A percentile compares a stretch with the other conserved stretches of the same genome.
Evolutionary conservation across 2,113 vertebrate species (phyloP).

Genomic region (Cyanoliseus patagonus): DNA sequence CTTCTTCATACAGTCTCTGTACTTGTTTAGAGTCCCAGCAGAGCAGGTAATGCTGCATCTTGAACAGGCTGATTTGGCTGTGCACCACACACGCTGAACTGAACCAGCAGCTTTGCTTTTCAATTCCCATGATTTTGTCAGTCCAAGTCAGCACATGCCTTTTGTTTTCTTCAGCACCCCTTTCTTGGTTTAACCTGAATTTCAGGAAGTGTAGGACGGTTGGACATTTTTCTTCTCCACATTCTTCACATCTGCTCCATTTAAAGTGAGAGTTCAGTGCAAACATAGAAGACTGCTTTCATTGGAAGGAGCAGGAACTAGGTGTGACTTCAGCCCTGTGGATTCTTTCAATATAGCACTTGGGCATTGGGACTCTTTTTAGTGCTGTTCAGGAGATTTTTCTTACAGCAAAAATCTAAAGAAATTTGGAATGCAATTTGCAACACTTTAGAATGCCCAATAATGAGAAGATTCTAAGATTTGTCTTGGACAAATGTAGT

Average conservation of each 20-base stretch:
- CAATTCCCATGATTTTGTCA: background rate
- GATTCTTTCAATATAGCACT: background rate
- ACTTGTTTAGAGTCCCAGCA: background rate
- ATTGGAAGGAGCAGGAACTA: background rate
- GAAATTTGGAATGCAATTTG: background rate
- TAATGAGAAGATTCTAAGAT: background rate
- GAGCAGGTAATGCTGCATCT: background rate
- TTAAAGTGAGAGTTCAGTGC: background rate
- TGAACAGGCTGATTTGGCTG: background rate
- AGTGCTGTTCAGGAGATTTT: background rate
- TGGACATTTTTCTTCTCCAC: background rate
- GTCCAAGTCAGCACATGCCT: accelerated
- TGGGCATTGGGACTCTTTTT: background rate
- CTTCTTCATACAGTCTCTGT: background rate
- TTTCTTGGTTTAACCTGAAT: background rate
- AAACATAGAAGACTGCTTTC: background rate
- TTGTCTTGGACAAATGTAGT: background rate
- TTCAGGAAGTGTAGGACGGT: background rate
- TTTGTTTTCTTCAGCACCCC: background rate
- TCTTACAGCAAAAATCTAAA: background rate
- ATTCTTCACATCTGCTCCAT: background rate
- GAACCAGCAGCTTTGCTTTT: background rate
- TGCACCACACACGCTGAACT: background rate
- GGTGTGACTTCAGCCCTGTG: background rate
- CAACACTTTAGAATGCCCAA: background rate